Conservation (phyloP, 64 coral and sea anemone species). For the Anthopleura sola region DNA sequence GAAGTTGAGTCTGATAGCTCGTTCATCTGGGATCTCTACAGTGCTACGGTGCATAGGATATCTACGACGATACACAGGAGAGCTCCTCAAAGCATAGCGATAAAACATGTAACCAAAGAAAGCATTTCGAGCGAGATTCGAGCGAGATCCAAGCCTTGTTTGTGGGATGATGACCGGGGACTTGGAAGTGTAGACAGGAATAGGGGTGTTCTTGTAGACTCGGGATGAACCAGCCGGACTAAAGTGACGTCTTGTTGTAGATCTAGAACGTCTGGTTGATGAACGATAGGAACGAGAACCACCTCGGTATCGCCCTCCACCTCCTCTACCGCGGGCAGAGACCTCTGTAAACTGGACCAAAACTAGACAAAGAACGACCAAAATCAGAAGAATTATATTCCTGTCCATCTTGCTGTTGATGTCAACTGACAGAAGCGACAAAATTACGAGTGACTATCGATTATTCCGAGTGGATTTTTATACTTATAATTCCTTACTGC, state of each 20-base stretch:
- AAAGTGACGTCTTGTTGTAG: background rate
- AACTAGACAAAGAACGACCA: background rate
- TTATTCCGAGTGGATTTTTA: too few species aligned
- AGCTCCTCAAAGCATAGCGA: background rate
- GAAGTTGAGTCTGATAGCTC: background rate
- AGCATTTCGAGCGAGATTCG: background rate
- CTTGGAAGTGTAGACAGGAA: background rate
- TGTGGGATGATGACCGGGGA: constrained; percentile 23
- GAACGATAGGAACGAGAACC: constrained; percentile 4
- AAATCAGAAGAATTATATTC: background rate
- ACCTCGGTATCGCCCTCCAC: background rate
- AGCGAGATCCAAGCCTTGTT: background rate
- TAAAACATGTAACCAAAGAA: constrained; percentile 7
- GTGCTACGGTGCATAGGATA: background rate
- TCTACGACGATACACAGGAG: constrained; percentile 1
- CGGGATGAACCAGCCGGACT: background rate
- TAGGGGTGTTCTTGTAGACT: constrained; percentile 4
- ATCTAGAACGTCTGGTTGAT: too few species aligned
- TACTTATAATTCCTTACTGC: too few species aligned
- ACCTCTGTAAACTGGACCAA: background rate
- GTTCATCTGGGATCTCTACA: constrained; percentile 7
- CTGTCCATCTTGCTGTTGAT: background rate
- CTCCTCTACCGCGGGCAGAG: background rate
- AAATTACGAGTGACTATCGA: too few species aligned
- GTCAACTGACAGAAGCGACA: background rate